A percentile compares a stretch with the other conserved stretches of the same genome.
Evolutionary conservation across 2,797 vertebrate genomes (phyloP).

Genomic region (Meda fulgida): DNA sequence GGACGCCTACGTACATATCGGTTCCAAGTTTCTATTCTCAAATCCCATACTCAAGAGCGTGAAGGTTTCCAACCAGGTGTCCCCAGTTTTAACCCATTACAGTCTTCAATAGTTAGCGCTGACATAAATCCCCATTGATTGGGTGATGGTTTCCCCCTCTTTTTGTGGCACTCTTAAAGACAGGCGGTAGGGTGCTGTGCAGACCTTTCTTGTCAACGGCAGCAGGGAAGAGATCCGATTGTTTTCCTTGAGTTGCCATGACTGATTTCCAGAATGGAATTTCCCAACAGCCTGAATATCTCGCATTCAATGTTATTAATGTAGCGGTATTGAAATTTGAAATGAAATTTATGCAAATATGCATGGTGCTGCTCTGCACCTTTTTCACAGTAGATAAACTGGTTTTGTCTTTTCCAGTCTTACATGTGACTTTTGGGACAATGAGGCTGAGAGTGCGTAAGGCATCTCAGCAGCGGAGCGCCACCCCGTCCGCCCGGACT

Average conservation of each 20-base stretch:
- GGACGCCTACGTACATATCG: background rate
- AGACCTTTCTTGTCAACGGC: slow-evolving; percentile 19
- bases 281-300: slow-evolving; percentile 3
- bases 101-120: background rate
- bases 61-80: background rate
- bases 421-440: slow-evolving; percentile 91
- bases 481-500: slow-evolving; percentile 79
- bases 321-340: background rate
- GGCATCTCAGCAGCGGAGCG: slow-evolving; percentile 90
- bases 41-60: background rate
- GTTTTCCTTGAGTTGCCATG: slow-evolving; percentile 48
- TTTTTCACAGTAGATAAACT: background rate
- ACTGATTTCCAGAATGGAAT: slow-evolving; percentile 56
- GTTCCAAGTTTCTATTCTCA: background rate
- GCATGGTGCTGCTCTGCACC: background rate
- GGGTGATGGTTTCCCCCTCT: background rate
- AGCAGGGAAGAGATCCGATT: slow-evolving; percentile 20
- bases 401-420: slow-evolving; percentile 70
- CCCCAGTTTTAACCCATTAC: slow-evolving; percentile 1
- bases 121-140: background rate
- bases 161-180: slow-evolving; percentile 22
- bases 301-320: slow-evolving; percentile 14
- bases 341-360: background rate
- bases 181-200: background rate
- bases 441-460: slow-evolving; percentile 99